Percentiles rank a stretch among this genome's conserved stretches.
Conservation (phyloP, 2,888 invertebrate genomes). For the Zhuqinia jingwanae region DNA sequence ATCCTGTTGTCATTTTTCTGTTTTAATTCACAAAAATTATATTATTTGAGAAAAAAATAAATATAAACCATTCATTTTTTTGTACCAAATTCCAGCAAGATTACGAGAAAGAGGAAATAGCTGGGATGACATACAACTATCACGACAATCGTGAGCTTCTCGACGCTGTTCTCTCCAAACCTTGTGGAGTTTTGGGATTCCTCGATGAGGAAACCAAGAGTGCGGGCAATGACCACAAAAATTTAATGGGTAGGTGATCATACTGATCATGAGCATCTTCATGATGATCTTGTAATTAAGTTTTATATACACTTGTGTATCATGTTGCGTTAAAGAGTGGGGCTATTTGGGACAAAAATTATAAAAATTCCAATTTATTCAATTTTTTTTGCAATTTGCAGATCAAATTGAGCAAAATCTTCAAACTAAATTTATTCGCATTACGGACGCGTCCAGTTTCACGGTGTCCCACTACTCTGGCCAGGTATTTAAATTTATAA, state of each 20-base stretch:
- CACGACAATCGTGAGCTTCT: slow-evolving; percentile 94
- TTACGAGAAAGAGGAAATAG: slow-evolving; percentile 91
- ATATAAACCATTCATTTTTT: not conserved
- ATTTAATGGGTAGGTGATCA: slow-evolving; percentile 85
- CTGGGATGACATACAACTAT: slow-evolving; percentile 87
- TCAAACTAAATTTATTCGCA: slow-evolving; percentile 70
- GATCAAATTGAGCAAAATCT: slow-evolving; percentile 69
- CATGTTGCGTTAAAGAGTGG: not conserved
- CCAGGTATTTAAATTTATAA: slow-evolving; percentile 86
- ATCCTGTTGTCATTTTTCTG: not conserved
- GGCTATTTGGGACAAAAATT: not conserved
- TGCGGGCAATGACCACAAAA: slow-evolving; percentile 86
- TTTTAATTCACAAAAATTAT: too few species aligned
- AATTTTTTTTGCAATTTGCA: not conserved
- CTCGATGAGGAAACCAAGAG: slow-evolving; percentile 92
- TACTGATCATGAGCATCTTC: not conserved
- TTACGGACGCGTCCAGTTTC: slow-evolving; percentile 84
- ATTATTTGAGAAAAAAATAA: not conserved
- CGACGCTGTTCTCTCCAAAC: slow-evolving; percentile 92
- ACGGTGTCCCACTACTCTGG: slow-evolving; percentile 95
- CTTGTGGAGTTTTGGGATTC: slow-evolving; percentile 90
- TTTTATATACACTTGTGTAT: not conserved
- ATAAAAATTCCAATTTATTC: slow-evolving; percentile 24
- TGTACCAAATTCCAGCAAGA: slow-evolving; percentile 83
- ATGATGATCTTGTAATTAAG: not conserved